These are phyloP conservation scores for Daktulosphaira vitifoliae DNA, from an alignment of 1,140 invertebrate species.

Conservation along the genomic window DNA sequence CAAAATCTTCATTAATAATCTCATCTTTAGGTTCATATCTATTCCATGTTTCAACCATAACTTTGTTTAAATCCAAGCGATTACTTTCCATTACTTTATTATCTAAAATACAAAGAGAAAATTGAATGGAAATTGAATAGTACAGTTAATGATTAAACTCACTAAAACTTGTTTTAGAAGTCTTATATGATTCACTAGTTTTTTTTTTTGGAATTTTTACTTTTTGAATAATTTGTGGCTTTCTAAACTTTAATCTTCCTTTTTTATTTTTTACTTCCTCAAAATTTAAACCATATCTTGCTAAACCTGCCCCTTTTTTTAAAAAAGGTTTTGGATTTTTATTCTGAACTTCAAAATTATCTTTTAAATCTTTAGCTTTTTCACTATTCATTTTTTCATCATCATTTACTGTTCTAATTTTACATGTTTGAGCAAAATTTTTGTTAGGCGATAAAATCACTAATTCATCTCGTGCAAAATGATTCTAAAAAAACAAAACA, in stretches of 20 bases:
- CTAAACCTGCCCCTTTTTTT: constrained; percentile 30
- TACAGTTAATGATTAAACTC: no score
- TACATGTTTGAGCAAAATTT: neutral
- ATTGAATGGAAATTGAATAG: no score
- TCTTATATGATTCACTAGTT: constrained; percentile 6
- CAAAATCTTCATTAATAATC: neutral
- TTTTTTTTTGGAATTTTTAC: constrained; percentile 12
- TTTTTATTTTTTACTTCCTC: constrained; percentile 14
- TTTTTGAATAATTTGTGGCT: constrained; percentile 13
- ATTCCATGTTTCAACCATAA: constrained; percentile 5
- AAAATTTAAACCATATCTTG: constrained; percentile 25
- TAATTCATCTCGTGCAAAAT: neutral
- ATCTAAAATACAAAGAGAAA: constrained; percentile 12
- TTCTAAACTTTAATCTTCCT: constrained; percentile 5
- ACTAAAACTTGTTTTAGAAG: no score
- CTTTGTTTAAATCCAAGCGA: constrained; percentile 15
- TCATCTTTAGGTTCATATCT: constrained; percentile 16
- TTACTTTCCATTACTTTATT: constrained; percentile 1
- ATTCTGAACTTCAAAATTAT: neutral
- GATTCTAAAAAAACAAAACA: neutral
- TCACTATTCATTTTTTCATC: neutral
- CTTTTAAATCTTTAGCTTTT: neutral
- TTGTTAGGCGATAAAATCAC: constrained; percentile 1
- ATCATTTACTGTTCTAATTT: neutral
- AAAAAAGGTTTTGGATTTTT: constrained; percentile 31